These are phyloP conservation scores for Megalurothrips usitatus DNA, from an alignment of 2,888 invertebrate genomes.

Conservation along the genomic window DNA sequence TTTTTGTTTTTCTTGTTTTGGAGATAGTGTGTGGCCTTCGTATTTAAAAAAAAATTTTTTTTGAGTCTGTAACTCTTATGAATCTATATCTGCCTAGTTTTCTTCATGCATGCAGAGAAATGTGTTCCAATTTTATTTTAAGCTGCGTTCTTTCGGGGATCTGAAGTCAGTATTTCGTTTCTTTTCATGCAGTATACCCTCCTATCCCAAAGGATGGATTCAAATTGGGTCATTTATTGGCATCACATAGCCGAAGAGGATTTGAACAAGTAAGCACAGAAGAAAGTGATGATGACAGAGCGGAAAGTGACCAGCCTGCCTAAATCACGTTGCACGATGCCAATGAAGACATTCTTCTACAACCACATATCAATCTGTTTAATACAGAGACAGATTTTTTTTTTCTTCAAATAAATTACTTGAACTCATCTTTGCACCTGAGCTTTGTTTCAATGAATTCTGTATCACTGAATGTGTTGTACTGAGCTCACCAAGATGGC, in stretches of 20 bases:
- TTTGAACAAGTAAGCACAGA: slow-evolving; percentile 16
- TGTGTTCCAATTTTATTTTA: too few relatives aligned
- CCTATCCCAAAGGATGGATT: slow-evolving; percentile 13
- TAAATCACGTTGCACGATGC: not conserved
- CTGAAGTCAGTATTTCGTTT: not conserved
- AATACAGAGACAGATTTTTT: too few relatives aligned
- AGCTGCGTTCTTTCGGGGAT: too few relatives aligned
- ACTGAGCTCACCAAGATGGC: too few relatives aligned
- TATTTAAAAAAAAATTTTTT: not conserved
- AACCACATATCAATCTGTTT: not conserved
- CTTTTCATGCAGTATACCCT: not conserved
- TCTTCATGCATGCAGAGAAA: not conserved
- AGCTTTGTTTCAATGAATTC: too few relatives aligned
- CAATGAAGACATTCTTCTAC: not conserved
- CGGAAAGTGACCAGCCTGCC: not conserved
- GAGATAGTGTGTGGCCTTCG: not conserved
- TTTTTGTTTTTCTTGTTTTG: not conserved
- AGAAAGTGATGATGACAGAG: slow-evolving; percentile 11
- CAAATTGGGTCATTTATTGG: slow-evolving; percentile 2
- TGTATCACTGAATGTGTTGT: too few relatives aligned
- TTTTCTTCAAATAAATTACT: too few relatives aligned
- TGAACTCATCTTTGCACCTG: too few relatives aligned
- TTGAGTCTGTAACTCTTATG: not conserved
- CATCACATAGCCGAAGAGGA: slow-evolving; percentile 9
- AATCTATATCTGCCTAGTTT: not conserved